Percentiles rank a stretch among this genome's conserved stretches.
Evolutionary conservation across 2,888 invertebrate genomes (phyloP).

Genomic region (Macroteleia sp.): DNA sequence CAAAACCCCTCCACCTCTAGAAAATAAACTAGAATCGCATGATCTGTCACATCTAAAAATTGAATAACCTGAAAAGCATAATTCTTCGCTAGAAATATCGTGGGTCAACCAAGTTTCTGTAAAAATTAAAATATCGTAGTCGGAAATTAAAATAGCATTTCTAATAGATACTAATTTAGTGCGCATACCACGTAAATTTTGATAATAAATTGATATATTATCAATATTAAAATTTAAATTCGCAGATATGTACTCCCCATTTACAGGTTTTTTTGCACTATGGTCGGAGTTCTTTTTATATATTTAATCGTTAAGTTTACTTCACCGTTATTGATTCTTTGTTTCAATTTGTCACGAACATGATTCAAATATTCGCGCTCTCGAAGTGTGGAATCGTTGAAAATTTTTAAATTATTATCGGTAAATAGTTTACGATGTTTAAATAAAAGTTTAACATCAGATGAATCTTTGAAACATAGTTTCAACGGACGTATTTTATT

Average conservation of each 20-base stretch:
- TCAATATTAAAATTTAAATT: too few relatives aligned
- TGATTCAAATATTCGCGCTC: too few relatives aligned
- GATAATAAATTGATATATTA: too few relatives aligned
- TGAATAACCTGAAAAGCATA: not conserved
- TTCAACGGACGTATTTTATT: too few relatives aligned
- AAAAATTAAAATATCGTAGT: not conserved
- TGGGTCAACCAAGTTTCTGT: slow-evolving; percentile 1
- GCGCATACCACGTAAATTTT: too few relatives aligned
- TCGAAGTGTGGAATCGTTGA: too few relatives aligned
- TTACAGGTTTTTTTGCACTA: slow-evolving; percentile 7
- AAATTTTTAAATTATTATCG: too few relatives aligned
- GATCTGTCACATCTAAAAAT: slow-evolving; percentile 4
- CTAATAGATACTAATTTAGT: slow-evolving; percentile 3
- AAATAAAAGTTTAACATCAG: too few relatives aligned
- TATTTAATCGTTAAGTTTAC: not conserved
- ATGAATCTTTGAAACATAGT: too few relatives aligned
- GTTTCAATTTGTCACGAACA: not conserved
- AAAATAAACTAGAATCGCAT: not conserved
- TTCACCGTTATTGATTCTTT: not conserved
- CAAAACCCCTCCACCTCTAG: not conserved
- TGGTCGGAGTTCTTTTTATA: too few relatives aligned
- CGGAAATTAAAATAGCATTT: not conserved
- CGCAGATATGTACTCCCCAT: not conserved
- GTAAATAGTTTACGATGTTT: too few relatives aligned
- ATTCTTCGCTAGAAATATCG: not conserved